Conservation (phyloP, 2,797 vertebrate genomes). For the Bucorvus abyssinicus region DNA sequence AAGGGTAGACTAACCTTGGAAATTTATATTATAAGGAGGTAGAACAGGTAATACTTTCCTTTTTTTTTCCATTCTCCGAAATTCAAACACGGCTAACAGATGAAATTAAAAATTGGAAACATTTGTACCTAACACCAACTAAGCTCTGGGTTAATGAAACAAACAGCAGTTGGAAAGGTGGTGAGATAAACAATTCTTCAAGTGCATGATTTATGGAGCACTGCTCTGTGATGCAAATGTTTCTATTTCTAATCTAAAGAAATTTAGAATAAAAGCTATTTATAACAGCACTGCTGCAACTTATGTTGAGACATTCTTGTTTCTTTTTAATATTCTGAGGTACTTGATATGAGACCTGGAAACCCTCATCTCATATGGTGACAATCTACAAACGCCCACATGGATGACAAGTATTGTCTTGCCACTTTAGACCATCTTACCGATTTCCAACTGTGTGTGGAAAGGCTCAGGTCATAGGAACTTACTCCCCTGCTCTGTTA, state of each 20-base stretch:
- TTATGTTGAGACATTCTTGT: neutral
- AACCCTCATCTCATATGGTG: neutral
- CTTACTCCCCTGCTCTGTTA: neutral
- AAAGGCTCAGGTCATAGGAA: neutral
- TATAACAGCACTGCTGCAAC: neutral
- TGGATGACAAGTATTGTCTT: neutral
- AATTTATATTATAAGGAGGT: neutral
- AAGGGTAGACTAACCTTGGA: conserved; percentile 3
- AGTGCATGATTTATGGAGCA: neutral
- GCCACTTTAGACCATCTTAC: neutral
- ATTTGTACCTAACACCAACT: neutral
- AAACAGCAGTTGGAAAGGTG: conserved; percentile 1
- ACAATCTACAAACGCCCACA: rapidly evolving
- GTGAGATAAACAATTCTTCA: conserved; percentile 13
- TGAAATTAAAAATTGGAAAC: neutral
- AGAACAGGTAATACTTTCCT: neutral
- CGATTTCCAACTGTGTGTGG: neutral
- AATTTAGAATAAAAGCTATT: neutral
- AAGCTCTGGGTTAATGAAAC: conserved; percentile 26
- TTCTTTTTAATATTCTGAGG: neutral
- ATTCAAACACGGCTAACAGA: neutral
- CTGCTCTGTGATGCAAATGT: neutral
- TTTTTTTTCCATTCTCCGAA: conserved; percentile 4
- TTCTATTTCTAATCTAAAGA: neutral
- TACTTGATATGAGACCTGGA: neutral